Evolutionary conservation across 2,888 invertebrate genomes (phyloP).

Genomic region (Dendrolimus pini): DNA sequence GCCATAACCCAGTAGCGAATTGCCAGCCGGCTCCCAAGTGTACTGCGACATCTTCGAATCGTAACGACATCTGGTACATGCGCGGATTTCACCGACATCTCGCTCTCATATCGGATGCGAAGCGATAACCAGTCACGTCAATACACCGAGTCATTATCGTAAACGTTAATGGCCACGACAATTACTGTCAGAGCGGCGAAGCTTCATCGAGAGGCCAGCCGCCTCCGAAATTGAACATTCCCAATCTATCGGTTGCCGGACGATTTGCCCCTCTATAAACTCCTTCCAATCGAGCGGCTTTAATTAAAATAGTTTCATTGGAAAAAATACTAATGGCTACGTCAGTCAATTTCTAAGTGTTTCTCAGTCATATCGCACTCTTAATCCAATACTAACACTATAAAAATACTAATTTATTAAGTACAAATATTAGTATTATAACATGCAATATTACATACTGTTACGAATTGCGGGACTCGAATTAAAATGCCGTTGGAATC

Average conservation of each 20-base stretch:
- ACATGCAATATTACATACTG: too few species aligned
- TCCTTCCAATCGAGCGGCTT: constrained; percentile 54
- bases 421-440: too few species aligned
- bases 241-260: constrained; percentile 52
- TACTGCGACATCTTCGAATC: constrained; percentile 4
- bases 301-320: constrained; percentile 69
- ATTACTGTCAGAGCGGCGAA: constrained; percentile 51
- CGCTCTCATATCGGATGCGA: constrained; percentile 40
- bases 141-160: constrained; percentile 68
- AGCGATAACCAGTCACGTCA: constrained; percentile 52
- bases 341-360: too few species aligned
- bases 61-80: constrained; percentile 6
- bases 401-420: too few species aligned
- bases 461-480: too few species aligned
- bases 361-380: too few species aligned
- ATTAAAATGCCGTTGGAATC: too few species aligned
- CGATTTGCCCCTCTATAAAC: constrained; percentile 61
- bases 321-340: constrained; percentile 41
- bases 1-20: constrained; percentile 24
- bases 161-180: constrained; percentile 71
- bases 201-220: constrained; percentile 45
- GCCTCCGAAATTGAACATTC: constrained; percentile 52
- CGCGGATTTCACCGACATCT: constrained; percentile 42
- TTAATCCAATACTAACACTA: too few species aligned
- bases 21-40: constrained; percentile 12